Base-by-base conservation (phyloP, 92 coral and sea anemone species). In the Metridium senile region DNA sequence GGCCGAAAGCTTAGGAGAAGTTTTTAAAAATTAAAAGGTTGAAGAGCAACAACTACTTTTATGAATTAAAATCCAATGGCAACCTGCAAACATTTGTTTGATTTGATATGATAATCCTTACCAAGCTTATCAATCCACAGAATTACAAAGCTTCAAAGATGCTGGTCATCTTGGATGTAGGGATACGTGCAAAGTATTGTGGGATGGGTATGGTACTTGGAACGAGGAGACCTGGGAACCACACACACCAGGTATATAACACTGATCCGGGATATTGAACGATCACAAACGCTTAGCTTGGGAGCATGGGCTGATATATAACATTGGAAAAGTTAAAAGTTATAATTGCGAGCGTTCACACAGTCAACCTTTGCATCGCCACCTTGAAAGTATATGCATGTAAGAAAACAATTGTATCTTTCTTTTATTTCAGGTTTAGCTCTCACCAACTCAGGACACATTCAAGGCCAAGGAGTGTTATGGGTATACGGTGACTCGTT, bases 401-500 rank as follows among this genome's bases (percentile, higher is more conserved):
- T n/a, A n/a, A n/a, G n/a, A n/a, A n/a, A n/a, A n/a, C n/a, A n/a
- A n/a, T n/a, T n/a, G n/a, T n/a, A n/a, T n/a, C n/a, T 62, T 13
- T 26, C 30, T 26, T 18, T 26, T 18, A 32, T 78, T 66, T 68
- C 77, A 79, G 84, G 74, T 34, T 70, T 51, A 4, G 25, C 74
- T 0, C 74, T 76, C 62, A 65, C 77, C 16, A 31, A 77, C 43
- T 91, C 91, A 18, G 87, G 97, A 23, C 97, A 91, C 71, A 66
- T 29, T 46, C 90, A 77, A 56, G 93, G 93, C 77, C 89, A 92
- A 46, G 97, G 97, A 33, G 84, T 91, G 29, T 59, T 91, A 26
- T 91, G 91, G 92, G 85, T 91, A 3, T 91, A 82, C 71, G 97
- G 97, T 34, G 97, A 91, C 74, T 91, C 97, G 8, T 74, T 91